Base-by-base conservation (phyloP, 2,113 vertebrate species). In the Vulpes lagopus region DNA sequence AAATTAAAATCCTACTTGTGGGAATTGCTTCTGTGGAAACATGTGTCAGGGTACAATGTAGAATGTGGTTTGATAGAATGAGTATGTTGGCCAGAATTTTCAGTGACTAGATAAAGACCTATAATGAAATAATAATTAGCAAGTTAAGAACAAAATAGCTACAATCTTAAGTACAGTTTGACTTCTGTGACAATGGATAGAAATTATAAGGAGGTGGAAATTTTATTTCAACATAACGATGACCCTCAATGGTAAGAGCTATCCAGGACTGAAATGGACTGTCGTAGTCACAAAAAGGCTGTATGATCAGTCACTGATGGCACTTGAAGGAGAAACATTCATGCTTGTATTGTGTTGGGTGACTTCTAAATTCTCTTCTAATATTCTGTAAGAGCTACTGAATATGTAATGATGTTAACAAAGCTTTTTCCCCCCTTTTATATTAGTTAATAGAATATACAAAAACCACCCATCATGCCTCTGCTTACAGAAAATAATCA, bases 101-200 rank as follows among this genome's bases (percentile, higher is more conserved):
- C 27, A 57, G 49, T 87, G 53, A 83, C 74, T 85, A 93, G 81
- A 93, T 79, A 79, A 92, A 93, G 81, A 80, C 19, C 35, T 90
- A 49, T 81, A 93, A 88, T 91, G 95, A 97, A 96, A 97, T 88
- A 90, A 60, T 93, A 94, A 93, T 51, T 83, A 74, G 38, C 11
- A 96, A 88, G 64, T 81, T 80, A 80, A 96, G 95, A 93, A 67
- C 49, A 90, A 87, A 97, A 74, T 38, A 76, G 15, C 19, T 60
- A 35, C 55, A 59, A 43, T 43, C 22, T 84, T 80, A 89, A 89
- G 55, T 80, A 32, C 25, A 62, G 10, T 86, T 87, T 95, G 74
- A 86, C 62, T 65, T 92, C 81, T 55, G 81, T 59, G 74, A 76
- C 27, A 49, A 78, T 51, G 64, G 23, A 59, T 25, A 57, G 60